Evolutionary conservation across 2,113 vertebrate genomes (phyloP).

Genomic region (Takifugu bimaculatus): DNA sequence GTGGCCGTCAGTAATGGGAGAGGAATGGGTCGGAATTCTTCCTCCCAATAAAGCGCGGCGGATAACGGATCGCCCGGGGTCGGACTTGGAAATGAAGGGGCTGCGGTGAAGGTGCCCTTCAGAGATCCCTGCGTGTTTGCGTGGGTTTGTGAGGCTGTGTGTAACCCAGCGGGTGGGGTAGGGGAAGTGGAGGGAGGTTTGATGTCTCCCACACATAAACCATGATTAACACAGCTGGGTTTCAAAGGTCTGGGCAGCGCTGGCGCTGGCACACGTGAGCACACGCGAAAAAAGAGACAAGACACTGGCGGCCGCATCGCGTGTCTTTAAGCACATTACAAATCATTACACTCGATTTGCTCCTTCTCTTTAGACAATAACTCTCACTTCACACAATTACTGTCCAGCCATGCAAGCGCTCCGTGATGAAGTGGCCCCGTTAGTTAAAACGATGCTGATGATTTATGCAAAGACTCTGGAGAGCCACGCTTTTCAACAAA

Average conservation of each 20-base stretch:
- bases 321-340: constrained; percentile 59
- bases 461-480: constrained; percentile 47
- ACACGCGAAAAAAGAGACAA: background rate
- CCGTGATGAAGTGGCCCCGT: constrained; percentile 43
- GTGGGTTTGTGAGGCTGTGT: constrained; percentile 4
- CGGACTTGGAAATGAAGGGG: constrained; percentile 46
- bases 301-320: constrained; percentile 10
- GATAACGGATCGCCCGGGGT: constrained; percentile 39
- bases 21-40: constrained; percentile 37
- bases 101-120: constrained; percentile 67
- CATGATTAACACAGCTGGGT: constrained; percentile 70
- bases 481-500: constrained; percentile 48
- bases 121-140: constrained; percentile 26
- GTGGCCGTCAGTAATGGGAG: background rate
- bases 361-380: constrained; percentile 47
- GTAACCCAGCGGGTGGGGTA: constrained; percentile 47
- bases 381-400: constrained; percentile 67
- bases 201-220: constrained; percentile 68
- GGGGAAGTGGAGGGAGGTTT: constrained; percentile 56
- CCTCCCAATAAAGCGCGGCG: constrained; percentile 4
- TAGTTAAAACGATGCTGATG: constrained; percentile 53
- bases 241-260: constrained; percentile 47
- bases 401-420: constrained; percentile 53
- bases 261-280: background rate
- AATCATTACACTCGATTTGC: constrained; percentile 63